A percentile compares a stretch with the other conserved stretches of the same genome.
Conservation (phyloP, 1,140 invertebrate genomes). For the Anastatus disparis region DNA sequence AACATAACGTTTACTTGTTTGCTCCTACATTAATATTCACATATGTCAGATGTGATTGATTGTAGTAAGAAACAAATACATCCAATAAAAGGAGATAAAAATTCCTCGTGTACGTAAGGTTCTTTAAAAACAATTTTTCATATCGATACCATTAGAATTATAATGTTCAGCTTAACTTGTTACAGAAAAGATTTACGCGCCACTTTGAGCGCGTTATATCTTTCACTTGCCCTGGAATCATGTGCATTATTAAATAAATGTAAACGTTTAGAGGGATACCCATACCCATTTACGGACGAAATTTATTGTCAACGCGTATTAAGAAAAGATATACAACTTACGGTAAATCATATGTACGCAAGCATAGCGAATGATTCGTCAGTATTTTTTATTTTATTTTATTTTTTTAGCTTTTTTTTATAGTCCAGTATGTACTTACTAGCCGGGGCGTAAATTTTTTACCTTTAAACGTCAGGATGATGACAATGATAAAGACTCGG, state of each 20-base stretch:
- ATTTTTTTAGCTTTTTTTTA: not conserved
- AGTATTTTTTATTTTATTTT: conserved; percentile 23
- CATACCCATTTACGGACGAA: conserved; percentile 19
- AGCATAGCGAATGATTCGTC: conserved; percentile 40
- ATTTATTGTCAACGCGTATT: conserved; percentile 39
- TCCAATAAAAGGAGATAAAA: too few relatives aligned
- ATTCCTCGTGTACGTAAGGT: too few relatives aligned
- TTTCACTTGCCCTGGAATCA: conserved; percentile 26
- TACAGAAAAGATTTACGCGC: not conserved
- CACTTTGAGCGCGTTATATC: conserved; percentile 13
- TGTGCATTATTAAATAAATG: conserved; percentile 36
- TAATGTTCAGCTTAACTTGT: not conserved
- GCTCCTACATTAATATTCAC: too few relatives aligned
- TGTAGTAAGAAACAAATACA: too few relatives aligned
- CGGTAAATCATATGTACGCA: conserved; percentile 39
- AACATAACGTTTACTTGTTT: too few relatives aligned
- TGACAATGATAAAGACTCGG: conserved; percentile 42
- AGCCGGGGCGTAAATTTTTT: conserved; percentile 38
- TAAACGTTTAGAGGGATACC: conserved; percentile 12
- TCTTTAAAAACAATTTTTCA: too few relatives aligned
- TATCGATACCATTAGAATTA: not conserved
- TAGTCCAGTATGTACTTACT: too few relatives aligned
- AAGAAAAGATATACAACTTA: conserved; percentile 38
- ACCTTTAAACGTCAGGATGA: conserved; percentile 39
- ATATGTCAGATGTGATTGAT: too few relatives aligned